Base-by-base conservation (phyloP, 92 coral and sea anemone genomes). In the Pocillopora meandrina region DNA sequence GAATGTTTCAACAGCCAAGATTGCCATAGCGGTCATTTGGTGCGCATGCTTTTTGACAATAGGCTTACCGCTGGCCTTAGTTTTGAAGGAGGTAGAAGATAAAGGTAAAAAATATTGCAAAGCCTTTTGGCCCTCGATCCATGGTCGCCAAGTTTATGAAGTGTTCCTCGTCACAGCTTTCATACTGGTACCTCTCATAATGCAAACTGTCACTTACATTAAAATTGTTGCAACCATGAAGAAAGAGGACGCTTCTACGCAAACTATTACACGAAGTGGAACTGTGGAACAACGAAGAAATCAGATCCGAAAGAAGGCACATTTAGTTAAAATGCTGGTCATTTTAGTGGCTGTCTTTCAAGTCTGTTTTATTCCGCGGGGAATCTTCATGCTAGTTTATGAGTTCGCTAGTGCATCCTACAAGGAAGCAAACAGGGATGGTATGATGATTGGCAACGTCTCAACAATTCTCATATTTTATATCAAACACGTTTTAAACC, bases 341-440 rank as follows among this genome's bases (percentile, higher is more conserved):
- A 89, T 93, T 11, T 86, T 91, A 23, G 85, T 94, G 11, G 85
- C 74, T 49, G 86, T 90, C 21, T 94, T 92, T 61, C 90, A 94
- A 62, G 72, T 94, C 23, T 94, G 95, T 89, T 90, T 89, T 67
- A 77, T 94, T 71, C 98, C 95, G 8, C 95, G 98, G 8, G 98
- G 95, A 21, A 70, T 90, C 23, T 84, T 71, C 2, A 90, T 94
- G 90, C 70, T 94, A 8, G 61, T 94, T n/a, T 52, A 67, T 21
- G 95, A 90, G 80, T 94, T 84, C 36, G 75, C 80, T 21, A 82
- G 72, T 63, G 5, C 4, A 56, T 18, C 52, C 17, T 82, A 60
- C 26, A 73, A 72, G 63, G 61, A 6, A 16, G 59, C 77, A 76
- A 26, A 75, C 76, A 13, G 20, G 12, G 60, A 75, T 12, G 17